A percentile compares a stretch with the other conserved stretches of the same genome.
phyloP scores from a whole-genome alignment of 2,113 vertebrate species.

The Callionymus lyra region DNA sequence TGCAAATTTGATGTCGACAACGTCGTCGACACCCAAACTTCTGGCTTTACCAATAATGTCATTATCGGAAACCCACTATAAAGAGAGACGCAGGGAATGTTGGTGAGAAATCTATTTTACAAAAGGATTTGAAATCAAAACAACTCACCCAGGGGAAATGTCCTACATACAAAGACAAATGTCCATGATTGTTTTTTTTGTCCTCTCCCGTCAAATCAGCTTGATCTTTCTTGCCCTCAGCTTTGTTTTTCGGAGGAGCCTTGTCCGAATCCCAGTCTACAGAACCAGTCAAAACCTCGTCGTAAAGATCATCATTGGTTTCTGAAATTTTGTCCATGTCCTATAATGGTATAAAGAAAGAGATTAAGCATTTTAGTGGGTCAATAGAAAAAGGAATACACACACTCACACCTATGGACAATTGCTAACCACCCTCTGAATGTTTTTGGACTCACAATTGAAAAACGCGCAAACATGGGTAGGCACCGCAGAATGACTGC shows the following conservation, averaged over 20 bases:
- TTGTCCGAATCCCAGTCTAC: conserved; percentile 53
- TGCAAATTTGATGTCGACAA: conserved; percentile 84
- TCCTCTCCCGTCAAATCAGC: conserved; percentile 59
- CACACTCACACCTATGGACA: too few species aligned
- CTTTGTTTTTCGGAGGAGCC: conserved; percentile 4
- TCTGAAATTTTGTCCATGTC: conserved; percentile 79
- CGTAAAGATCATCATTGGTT: conserved; percentile 88
- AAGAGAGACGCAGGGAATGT: not conserved
- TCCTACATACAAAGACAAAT: conserved; percentile 79
- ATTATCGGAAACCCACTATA: conserved; percentile 89
- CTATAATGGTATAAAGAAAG: conserved; percentile 36
- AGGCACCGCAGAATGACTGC: too few species aligned
- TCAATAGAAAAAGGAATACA: too few species aligned
- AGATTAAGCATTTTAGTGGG: too few species aligned
- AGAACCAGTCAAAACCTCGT: conserved; percentile 83
- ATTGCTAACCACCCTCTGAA: too few species aligned
- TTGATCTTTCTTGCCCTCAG: conserved; percentile 56
- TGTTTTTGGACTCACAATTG: too few species aligned
- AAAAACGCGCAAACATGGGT: too few species aligned
- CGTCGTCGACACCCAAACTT: conserved; percentile 78
- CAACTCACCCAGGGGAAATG: conserved; percentile 90
- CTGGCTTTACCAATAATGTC: conserved; percentile 77
- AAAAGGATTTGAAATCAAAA: not conserved
- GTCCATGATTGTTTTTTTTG: conserved; percentile 58
- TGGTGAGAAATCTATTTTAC: not conserved